Evolutionary conservation across 2,797 vertebrate species (phyloP).

Genomic region (Micropoecilia bifurca): DNA sequence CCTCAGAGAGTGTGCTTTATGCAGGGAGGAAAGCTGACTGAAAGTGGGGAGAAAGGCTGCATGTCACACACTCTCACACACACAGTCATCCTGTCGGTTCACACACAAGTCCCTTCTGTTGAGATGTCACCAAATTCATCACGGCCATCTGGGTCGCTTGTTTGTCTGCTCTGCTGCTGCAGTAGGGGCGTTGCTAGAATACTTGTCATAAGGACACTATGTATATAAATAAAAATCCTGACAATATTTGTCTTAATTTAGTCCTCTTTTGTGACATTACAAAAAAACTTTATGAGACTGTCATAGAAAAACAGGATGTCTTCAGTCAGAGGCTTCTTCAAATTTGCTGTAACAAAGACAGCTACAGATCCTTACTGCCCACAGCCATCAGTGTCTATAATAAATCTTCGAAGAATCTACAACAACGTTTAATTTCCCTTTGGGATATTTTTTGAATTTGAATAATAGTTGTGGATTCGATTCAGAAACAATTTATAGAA

Average conservation of each 20-base stretch:
- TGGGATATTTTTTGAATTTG: too few relatives aligned
- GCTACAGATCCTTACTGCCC: too few relatives aligned
- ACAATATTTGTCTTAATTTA: background rate
- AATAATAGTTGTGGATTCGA: too few relatives aligned
- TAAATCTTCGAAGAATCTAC: too few relatives aligned
- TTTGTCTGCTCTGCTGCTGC: slow-evolving; percentile 35
- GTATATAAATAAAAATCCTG: too few relatives aligned
- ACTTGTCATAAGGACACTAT: slow-evolving; percentile 35
- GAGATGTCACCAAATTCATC: slow-evolving; percentile 29
- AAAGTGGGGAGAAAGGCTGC: slow-evolving; percentile 40
- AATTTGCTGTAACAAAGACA: too few relatives aligned
- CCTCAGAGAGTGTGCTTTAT: slow-evolving; percentile 82
- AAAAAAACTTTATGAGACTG: background rate
- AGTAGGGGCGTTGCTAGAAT: slow-evolving; percentile 63
- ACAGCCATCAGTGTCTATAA: too few relatives aligned
- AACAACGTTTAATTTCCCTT: too few relatives aligned
- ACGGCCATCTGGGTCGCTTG: slow-evolving; percentile 10
- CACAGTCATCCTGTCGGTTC: background rate
- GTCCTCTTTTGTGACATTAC: background rate
- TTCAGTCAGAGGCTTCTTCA: too few relatives aligned
- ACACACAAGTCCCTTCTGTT: slow-evolving; percentile 25
- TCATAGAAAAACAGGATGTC: too few relatives aligned
- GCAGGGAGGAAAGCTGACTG: slow-evolving; percentile 80
- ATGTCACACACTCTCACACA: slow-evolving; percentile 24
- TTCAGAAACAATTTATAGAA: background rate